Evolutionary conservation across 2,797 vertebrate genomes (phyloP).

Genomic region (Pseudocheirus occidentalis): DNA sequence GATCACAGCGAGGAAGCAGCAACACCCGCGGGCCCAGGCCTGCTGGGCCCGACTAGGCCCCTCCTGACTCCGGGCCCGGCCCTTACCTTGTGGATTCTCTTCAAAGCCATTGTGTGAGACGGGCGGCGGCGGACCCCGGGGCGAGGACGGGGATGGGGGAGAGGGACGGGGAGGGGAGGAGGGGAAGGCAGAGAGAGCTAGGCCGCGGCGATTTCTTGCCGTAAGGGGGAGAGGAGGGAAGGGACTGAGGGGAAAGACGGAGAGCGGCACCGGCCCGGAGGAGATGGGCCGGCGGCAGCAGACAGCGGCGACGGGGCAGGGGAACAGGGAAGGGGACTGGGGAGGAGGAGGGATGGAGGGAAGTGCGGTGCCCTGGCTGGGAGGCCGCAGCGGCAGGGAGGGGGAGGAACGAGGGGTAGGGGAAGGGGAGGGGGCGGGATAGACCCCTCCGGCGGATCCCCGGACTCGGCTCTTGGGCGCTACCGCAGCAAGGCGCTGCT

Average conservation of each 20-base stretch:
- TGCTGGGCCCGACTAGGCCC: constrained; percentile 4
- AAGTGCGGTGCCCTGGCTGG: constrained; percentile 22
- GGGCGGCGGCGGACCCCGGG: constrained; percentile 88
- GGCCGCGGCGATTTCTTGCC: constrained; percentile 60
- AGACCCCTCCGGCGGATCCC: neutral
- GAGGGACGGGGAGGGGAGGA: constrained; percentile 76
- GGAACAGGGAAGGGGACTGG: constrained; percentile 76
- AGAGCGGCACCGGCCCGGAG: constrained; percentile 58
- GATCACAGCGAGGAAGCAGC: neutral
- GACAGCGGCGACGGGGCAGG: constrained; percentile 85
- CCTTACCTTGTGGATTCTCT: constrained; percentile 98
- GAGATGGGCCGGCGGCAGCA: constrained; percentile 68
- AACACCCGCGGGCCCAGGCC: constrained; percentile 64
- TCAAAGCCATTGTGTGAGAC: constrained; percentile 95
- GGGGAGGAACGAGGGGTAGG: constrained; percentile 52
- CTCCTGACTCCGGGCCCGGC: constrained; percentile 52
- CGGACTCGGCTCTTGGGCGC: constrained; percentile 55
- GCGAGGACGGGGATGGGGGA: constrained; percentile 77
- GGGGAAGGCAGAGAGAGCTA: constrained; percentile 77
- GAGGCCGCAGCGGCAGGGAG: constrained; percentile 66
- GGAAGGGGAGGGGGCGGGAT: neutral
- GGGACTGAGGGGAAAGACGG: constrained; percentile 49
- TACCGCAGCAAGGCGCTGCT: constrained; percentile 69
- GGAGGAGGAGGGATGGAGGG: constrained; percentile 62
- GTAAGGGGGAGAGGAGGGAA: constrained; percentile 61